These are phyloP conservation scores for Tringa solitaria DNA, from an alignment of 2,113 vertebrate species.

Conservation along the genomic window DNA sequence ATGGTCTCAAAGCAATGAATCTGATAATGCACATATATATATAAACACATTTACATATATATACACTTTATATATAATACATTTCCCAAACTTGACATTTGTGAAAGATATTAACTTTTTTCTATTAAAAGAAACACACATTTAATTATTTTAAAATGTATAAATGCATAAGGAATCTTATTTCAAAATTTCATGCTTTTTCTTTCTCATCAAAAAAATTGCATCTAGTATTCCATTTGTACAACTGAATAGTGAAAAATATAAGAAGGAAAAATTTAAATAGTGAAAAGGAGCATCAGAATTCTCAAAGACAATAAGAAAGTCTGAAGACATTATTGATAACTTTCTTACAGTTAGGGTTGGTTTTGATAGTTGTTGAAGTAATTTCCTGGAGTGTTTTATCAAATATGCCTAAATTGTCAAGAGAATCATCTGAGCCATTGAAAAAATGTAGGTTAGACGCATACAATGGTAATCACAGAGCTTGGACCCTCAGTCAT, in stretches of 20 bases:
- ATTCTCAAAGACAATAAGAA: neutral
- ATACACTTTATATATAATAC: neutral
- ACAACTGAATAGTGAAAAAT: neutral
- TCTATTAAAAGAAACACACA: neutral
- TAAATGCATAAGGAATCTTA: neutral
- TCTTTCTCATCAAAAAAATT: neutral
- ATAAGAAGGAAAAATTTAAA: neutral
- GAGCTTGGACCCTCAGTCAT: neutral
- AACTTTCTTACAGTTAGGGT: neutral
- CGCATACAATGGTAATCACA: too few species aligned
- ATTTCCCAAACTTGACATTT: neutral
- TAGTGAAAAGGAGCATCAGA: neutral
- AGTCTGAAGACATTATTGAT: neutral
- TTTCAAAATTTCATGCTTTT: neutral
- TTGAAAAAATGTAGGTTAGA: neutral
- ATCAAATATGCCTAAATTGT: neutral
- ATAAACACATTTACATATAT: neutral
- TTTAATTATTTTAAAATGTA: neutral
- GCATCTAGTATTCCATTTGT: neutral
- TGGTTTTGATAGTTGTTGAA: neutral
- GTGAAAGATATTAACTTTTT: neutral
- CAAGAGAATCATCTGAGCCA: neutral
- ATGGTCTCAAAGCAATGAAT: neutral
- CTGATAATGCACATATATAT: neutral
- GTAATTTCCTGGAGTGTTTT: neutral